A percentile compares a stretch with the other conserved stretches of the same genome.
phyloP scores from a whole-genome alignment of 2,888 invertebrate genomes.

The Cremastobaeus sp. region DNA sequence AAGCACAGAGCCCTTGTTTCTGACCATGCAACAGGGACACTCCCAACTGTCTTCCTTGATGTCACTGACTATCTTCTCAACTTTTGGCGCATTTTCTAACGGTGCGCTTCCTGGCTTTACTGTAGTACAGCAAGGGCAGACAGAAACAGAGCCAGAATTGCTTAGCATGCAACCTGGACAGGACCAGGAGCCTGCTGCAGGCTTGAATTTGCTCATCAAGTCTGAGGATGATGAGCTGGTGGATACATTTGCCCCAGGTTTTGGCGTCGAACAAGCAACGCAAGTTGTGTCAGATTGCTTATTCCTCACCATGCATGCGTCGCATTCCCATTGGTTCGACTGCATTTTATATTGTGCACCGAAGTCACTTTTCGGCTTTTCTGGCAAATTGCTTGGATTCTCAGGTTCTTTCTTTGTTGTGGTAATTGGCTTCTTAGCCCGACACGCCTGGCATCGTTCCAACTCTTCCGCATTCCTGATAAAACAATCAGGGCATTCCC shows the following conservation, averaged over 20 bases:
- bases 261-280: slow-evolving; percentile 57
- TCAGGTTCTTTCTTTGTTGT: neutral
- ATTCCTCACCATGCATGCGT: slow-evolving; percentile 81
- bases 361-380: slow-evolving; percentile 12
- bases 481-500: slow-evolving; percentile 47
- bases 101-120: slow-evolving; percentile 72
- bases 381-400: neutral
- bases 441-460: slow-evolving; percentile 24
- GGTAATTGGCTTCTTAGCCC: slow-evolving; percentile 71
- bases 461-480: slow-evolving; percentile 36
- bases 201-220: slow-evolving; percentile 74
- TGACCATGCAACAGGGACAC: slow-evolving; percentile 81
- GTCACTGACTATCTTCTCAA: slow-evolving; percentile 9
- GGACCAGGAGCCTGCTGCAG: slow-evolving; percentile 82
- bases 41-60: slow-evolving; percentile 78
- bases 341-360: slow-evolving; percentile 66
- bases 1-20: slow-evolving; percentile 77
- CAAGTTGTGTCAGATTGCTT: slow-evolving; percentile 78
- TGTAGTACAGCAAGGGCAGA: slow-evolving; percentile 81
- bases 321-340: slow-evolving; percentile 81
- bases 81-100: neutral
- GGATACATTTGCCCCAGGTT: slow-evolving; percentile 11
- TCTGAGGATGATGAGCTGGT: neutral
- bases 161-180: slow-evolving; percentile 83
- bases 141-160: slow-evolving; percentile 79